Evolutionary conservation across 2,888 invertebrate species (phyloP).

Genomic region (Mylabris sibirica): DNA sequence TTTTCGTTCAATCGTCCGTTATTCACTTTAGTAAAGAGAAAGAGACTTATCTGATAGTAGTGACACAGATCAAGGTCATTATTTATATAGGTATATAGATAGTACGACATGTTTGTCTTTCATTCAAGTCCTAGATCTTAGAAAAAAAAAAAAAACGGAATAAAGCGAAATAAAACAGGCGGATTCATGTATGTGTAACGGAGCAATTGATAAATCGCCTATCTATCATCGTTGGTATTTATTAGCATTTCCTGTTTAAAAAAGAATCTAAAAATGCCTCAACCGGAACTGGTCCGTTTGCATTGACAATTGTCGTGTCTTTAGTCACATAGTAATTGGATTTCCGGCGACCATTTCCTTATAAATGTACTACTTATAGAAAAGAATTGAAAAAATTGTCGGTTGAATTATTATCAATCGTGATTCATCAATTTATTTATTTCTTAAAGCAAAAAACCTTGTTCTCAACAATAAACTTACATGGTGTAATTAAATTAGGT

Average conservation of each 20-base stretch:
- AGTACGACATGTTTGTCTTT: no score
- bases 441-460: no score
- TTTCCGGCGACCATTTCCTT: not conserved
- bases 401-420: not conserved
- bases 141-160: no score
- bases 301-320: not conserved
- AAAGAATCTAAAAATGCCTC: not conserved
- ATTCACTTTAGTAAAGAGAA: not conserved
- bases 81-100: not conserved
- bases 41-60: conserved; percentile 3
- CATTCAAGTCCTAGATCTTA: not conserved
- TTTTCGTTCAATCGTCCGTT: no score
- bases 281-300: not conserved
- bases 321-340: not conserved
- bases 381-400: not conserved
- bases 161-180: no score
- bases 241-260: no score
- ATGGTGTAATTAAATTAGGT: no score
- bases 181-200: no score
- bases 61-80: conserved; percentile 7
- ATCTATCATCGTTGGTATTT: no score
- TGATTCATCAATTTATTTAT: not conserved
- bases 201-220: no score
- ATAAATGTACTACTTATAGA: no score
- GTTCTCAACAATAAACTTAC: no score